These are phyloP conservation scores for Chlorops oryzae DNA, from an alignment of 1,140 invertebrate genomes.

Conservation along the genomic window DNA sequence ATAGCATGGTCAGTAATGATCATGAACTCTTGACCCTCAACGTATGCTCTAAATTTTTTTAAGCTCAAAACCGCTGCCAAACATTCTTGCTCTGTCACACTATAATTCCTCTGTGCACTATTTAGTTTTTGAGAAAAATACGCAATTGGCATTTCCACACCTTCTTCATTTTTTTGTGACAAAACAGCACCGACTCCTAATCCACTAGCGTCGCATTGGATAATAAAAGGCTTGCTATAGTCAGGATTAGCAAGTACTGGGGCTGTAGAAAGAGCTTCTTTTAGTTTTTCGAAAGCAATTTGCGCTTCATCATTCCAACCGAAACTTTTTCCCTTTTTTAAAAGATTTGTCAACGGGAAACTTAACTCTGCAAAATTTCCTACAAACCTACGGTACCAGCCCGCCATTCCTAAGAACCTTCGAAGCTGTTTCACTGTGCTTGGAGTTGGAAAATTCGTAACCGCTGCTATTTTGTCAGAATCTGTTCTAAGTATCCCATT, in stretches of 20 bases:
- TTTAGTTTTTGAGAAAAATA: slow-evolving; percentile 16
- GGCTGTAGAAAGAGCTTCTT: slow-evolving; percentile 11
- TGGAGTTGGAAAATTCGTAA: slow-evolving; percentile 11
- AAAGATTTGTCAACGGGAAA: slow-evolving; percentile 23
- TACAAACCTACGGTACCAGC: slow-evolving; percentile 43
- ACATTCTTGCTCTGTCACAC: slow-evolving; percentile 45
- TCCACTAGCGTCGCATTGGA: slow-evolving; percentile 14
- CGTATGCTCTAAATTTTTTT: slow-evolving; percentile 47
- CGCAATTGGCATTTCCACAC: slow-evolving; percentile 13
- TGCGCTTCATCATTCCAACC: slow-evolving; percentile 1
- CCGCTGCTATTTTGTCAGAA: slow-evolving; percentile 20
- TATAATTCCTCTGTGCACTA: slow-evolving; percentile 17
- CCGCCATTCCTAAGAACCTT: slow-evolving; percentile 47
- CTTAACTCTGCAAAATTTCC: slow-evolving; percentile 30
- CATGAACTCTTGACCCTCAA: slow-evolving; percentile 41
- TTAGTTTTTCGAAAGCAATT: slow-evolving; percentile 18
- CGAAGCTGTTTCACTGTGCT: slow-evolving; percentile 37
- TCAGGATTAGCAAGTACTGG: slow-evolving; percentile 25
- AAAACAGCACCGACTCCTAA: slow-evolving; percentile 18
- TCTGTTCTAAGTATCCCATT: slow-evolving; percentile 40
- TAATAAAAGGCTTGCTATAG: slow-evolving; percentile 16
- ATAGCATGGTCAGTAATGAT: slow-evolving; percentile 35
- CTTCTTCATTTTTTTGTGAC: slow-evolving; percentile 33
- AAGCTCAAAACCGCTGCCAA: slow-evolving; percentile 46
- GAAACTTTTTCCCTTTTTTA: slow-evolving; percentile 10